Evolutionary conservation across 2,113 vertebrate genomes (phyloP).

Genomic region (Actinemys pallida): DNA sequence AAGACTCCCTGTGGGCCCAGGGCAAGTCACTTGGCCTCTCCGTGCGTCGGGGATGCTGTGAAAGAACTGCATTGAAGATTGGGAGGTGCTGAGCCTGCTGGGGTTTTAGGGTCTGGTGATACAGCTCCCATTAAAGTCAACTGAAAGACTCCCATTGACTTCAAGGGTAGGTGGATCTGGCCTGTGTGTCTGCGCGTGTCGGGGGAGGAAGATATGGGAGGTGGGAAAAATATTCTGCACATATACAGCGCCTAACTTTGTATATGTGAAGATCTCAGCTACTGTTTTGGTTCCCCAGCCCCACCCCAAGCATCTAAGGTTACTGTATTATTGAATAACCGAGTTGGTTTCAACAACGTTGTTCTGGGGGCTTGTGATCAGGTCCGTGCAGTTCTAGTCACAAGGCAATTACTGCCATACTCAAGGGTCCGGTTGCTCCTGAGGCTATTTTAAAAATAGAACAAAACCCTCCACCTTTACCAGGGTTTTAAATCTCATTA

Average conservation of each 20-base stretch:
- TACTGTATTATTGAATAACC: slow-evolving; percentile 40
- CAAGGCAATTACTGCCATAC: slow-evolving; percentile 46
- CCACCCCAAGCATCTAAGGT: slow-evolving; percentile 24
- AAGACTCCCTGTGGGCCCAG: too few relatives aligned
- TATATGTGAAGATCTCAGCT: slow-evolving; percentile 2
- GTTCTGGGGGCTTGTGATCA: background rate
- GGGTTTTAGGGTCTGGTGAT: background rate
- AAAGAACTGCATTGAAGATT: too few relatives aligned
- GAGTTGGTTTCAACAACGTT: background rate
- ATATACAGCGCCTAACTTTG: slow-evolving; percentile 38
- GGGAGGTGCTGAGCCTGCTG: background rate
- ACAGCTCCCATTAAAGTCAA: background rate
- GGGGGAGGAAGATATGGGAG: background rate
- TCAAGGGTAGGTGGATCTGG: background rate
- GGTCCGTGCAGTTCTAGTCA: slow-evolving; percentile 40
- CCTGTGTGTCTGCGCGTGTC: background rate
- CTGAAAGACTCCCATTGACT: background rate
- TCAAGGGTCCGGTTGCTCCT: slow-evolving; percentile 30
- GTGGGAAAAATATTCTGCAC: background rate
- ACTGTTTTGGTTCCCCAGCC: slow-evolving; percentile 50
- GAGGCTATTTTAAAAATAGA: background rate
- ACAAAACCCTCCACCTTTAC: slow-evolving; percentile 31
- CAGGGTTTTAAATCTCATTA: slow-evolving; percentile 59
- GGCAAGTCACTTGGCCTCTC: too few relatives aligned
- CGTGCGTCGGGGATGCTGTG: too few relatives aligned